Evolutionary conservation across 2,797 vertebrate genomes (phyloP).

Genomic region (Ataeniobius toweri): DNA sequence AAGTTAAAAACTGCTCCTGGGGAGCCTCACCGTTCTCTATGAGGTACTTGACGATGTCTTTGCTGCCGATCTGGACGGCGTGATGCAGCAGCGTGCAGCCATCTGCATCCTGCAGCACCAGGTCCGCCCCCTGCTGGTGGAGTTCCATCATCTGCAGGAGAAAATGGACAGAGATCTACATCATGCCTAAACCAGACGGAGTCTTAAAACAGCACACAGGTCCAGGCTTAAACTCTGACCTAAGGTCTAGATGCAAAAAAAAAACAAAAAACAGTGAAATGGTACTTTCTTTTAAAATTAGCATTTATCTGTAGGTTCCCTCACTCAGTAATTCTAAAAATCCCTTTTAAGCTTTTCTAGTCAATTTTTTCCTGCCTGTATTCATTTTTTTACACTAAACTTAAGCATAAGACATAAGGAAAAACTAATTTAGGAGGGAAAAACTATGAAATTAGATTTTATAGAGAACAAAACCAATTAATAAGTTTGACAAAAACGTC

Average conservation of each 20-base stretch:
- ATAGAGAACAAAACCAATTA: too few species aligned
- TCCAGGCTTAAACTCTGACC: background rate
- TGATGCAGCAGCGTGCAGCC: slow-evolving; percentile 91
- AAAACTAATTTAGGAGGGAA: background rate
- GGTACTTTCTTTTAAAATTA: background rate
- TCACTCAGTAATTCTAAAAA: too few species aligned
- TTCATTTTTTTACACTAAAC: background rate
- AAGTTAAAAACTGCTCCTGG: background rate
- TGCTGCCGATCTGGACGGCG: slow-evolving; percentile 84
- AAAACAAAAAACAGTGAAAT: background rate
- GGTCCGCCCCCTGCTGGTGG: slow-evolving; percentile 83
- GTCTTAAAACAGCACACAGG: background rate
- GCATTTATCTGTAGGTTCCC: too few species aligned
- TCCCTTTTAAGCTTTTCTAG: background rate
- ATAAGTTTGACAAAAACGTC: too few species aligned
- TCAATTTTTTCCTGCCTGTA: background rate
- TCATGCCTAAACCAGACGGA: background rate
- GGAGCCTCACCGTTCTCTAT: slow-evolving; percentile 84
- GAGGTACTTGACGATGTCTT: slow-evolving; percentile 91
- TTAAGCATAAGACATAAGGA: background rate
- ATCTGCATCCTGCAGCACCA: slow-evolving; percentile 80
- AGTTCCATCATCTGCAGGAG: slow-evolving; percentile 83
- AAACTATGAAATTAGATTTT: background rate
- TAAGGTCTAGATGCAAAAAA: background rate
- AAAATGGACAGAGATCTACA: background rate